A percentile compares a stretch with the other conserved stretches of the same genome.
phyloP scores from a whole-genome alignment of 2,113 vertebrate genomes.

The Gavia stellata region DNA sequence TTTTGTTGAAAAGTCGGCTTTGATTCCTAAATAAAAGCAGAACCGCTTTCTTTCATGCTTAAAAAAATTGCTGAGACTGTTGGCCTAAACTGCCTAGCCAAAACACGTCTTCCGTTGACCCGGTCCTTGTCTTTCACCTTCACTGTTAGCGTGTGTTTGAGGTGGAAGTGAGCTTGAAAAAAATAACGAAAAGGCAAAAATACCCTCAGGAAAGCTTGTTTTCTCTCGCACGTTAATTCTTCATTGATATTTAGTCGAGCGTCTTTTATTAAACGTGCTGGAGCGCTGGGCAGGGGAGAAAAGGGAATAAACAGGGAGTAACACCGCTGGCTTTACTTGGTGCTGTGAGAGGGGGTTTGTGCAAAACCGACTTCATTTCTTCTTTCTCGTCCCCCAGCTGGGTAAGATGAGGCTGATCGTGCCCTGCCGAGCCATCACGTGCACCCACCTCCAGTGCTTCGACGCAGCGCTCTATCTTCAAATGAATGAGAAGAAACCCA shows the following conservation, averaged over 20 bases:
- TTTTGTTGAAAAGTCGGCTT: not conserved
- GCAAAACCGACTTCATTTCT: accelerated
- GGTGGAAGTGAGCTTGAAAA: not conserved
- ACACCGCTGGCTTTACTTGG: accelerated
- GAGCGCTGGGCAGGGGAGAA: not conserved
- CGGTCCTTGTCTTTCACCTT: not conserved
- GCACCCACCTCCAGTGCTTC: constrained; percentile 78
- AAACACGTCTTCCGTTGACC: not conserved
- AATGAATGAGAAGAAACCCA: constrained; percentile 81
- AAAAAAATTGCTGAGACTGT: not conserved
- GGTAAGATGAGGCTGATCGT: constrained; percentile 75
- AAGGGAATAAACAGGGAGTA: not conserved
- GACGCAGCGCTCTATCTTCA: constrained; percentile 76
- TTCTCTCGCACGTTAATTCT: no score
- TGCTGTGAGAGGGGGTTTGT: accelerated
- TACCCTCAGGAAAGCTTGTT: not conserved
- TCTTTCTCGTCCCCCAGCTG: constrained; percentile 30
- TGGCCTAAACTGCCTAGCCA: not conserved
- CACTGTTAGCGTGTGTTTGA: not conserved
- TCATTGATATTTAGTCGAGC: accelerated
- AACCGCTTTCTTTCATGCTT: accelerated
- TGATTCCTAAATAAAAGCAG: not conserved
- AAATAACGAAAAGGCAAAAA: not conserved
- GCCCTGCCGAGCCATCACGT: constrained; percentile 73
- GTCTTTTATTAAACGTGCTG: accelerated